Evolutionary conservation across 2,888 invertebrate genomes (phyloP), one percentile per base, ranked within the genome.

Genomic region (Campoplex nolae): DNA sequence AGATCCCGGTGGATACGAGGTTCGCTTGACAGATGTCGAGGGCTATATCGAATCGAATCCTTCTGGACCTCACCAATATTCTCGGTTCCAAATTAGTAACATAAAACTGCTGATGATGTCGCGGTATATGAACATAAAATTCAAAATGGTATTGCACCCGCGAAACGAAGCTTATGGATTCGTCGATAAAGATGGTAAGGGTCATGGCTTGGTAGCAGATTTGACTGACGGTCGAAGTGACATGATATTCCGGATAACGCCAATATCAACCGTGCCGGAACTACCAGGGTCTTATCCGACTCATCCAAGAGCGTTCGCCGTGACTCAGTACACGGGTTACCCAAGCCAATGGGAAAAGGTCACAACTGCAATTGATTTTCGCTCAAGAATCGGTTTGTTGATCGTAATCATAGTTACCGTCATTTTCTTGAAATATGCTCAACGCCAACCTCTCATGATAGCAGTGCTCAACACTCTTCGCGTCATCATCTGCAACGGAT

Each of bases 1-100:
- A 18, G 51, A 85, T 28, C 56, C 77, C 3, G 85, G 85, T 13
- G 81, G 85, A 8, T 77, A 85, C 56, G 77, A 77, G 13, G 67
- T 85, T 54, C 67, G 81, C 8, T 35, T 62, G 32, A 62, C 62
- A 6, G 13, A 4, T 6, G 0, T 28, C 9, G 7, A 32, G 9
- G 62, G 32, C 32, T 4, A 16, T 32, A 13, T 38, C 1, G 13
- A 67, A 6, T 23, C 58, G 51, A 32, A 68, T 11, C 18, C 23
- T 42, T 18, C 48, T 11, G 9, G 3, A 13, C 16, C 48, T 23
- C 9, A 4, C 1, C n/a, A 32, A 42, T 16, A 13, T 38, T 23
- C 23, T n/a, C 7, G 38, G 38, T 71, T 42, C 18, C 48, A 38
- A n/a, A 6, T 62, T 16, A 32, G 16, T 4, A 32, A 62, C 16